Evolutionary conservation across 2,888 invertebrate genomes (phyloP), one percentile per base, ranked within the genome.

Genomic region (Mythimna impura): DNA sequence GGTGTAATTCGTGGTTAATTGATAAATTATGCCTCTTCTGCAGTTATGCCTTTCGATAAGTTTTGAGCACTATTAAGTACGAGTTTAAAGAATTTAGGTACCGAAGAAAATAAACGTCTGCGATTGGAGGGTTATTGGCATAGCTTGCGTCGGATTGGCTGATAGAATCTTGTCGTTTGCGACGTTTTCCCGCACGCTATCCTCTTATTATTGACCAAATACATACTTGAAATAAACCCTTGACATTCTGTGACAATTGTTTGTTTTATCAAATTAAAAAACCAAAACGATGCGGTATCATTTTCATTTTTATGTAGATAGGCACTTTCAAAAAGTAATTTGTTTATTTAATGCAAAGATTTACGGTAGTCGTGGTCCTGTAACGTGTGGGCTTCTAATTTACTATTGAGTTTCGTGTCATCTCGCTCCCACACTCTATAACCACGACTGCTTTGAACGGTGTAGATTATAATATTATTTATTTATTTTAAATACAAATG

Each of bases 131-230:
- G 30, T 58, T 36, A 20, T 25, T 47, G 5, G 14, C 34, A 43
- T 8, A n/a, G n/a, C 12, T 79, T 9, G 54, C 6, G 64, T 72
- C 47, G 17, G 7, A 73, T 60, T 73, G 63, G 50, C 30, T 5
- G 43, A 47, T 40, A 14, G 20, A 54, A 36, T 54, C 20, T 22
- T n/a, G 57, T 40, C 6, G 4, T 22, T 60, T 50, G 40, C 40
- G 8, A 10, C 14, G 12, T 65, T 52, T 36, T 8, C 12, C 20
- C 17, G 9, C 5, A 17, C 14, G 14, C 43, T 10, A 40, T 6
- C 0, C 10, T 68, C 9, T 47, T 50, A 73, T 64, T 55, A 55
- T 73, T 73, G 47, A 17, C 43, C 8, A 22, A 30, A 36, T 40
- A 1, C 8, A 36, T 40, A 1, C 12, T 20, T 14, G 25, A 22